A percentile compares a stretch with the other conserved stretches of the same genome.
Conservation (phyloP, 2,113 vertebrate species). For the Galemys pyrenaicus region DNA sequence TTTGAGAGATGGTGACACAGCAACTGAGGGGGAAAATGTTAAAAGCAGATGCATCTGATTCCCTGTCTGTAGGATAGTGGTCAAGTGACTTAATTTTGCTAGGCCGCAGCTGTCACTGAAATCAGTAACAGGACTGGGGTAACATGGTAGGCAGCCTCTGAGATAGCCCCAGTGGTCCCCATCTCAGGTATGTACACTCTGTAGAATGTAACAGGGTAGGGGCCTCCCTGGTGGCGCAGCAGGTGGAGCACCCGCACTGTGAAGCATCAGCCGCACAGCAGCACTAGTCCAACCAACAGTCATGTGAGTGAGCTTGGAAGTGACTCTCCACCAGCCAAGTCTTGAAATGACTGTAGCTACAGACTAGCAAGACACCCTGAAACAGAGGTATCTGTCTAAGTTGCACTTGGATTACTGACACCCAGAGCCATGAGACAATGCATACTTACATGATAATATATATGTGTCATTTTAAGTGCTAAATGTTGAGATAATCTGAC, state of each 20-base stretch:
- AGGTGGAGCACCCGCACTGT: no score
- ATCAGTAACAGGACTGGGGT: neutral
- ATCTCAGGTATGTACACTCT: neutral
- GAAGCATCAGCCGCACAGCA: no score
- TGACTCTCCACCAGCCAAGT: neutral
- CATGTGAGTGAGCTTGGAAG: neutral
- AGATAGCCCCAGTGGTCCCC: neutral
- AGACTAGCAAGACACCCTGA: neutral
- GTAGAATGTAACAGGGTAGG: no score
- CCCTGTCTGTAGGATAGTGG: neutral
- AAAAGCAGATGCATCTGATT: neutral
- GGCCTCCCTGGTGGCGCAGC: no score
- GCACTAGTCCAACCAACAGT: neutral
- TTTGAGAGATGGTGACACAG: neutral
- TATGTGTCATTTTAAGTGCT: neutral
- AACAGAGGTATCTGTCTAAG: neutral
- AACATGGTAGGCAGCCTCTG: neutral
- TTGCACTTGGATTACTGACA: neutral
- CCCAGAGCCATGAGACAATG: neutral
- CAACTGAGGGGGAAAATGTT: neutral
- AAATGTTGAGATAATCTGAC: neutral
- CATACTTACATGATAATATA: neutral
- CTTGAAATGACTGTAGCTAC: neutral
- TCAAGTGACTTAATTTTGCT: neutral
- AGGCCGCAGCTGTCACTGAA: neutral